A percentile compares a stretch with the other conserved stretches of the same genome.
These are phyloP conservation scores for Bombylius discolor DNA, from an alignment of 2,888 invertebrate genomes.

Conservation along the genomic window DNA sequence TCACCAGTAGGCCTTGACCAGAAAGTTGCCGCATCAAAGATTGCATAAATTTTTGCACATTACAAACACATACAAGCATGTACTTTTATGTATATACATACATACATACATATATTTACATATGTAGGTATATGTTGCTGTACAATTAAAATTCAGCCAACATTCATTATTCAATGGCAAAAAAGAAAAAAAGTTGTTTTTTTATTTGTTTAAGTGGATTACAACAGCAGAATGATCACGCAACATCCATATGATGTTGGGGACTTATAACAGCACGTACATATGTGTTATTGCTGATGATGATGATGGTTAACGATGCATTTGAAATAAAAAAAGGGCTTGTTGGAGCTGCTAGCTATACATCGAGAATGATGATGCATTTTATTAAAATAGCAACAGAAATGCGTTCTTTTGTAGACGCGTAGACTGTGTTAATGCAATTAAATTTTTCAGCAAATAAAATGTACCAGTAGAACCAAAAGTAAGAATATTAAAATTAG, in stretches of 20 bases:
- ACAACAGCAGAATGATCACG: too few species aligned
- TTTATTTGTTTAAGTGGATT: too few species aligned
- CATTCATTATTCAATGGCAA: too few species aligned
- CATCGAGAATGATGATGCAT: too few species aligned
- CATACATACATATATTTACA: background rate
- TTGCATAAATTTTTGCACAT: conserved; percentile 6
- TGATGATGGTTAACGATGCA: conserved; percentile 1
- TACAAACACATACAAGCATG: background rate
- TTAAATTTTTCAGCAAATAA: conserved; percentile 2
- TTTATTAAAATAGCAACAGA: background rate
- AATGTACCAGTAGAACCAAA: background rate
- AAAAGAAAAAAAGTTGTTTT: too few species aligned
- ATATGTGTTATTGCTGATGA: background rate
- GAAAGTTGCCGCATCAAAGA: conserved; percentile 4
- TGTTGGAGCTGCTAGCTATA: background rate
- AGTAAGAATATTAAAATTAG: background rate
- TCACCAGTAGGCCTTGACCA: conserved; percentile 9
- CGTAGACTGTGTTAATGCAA: background rate
- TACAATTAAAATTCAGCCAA: too few species aligned
- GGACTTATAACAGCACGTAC: too few species aligned
- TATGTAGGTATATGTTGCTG: background rate
- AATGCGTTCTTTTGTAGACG: background rate
- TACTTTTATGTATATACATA: too few species aligned
- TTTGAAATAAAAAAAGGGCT: background rate
- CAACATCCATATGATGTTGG: too few species aligned